phyloP scores from a whole-genome alignment of 2,797 vertebrate species.

The Aphelocoma californica region DNA sequence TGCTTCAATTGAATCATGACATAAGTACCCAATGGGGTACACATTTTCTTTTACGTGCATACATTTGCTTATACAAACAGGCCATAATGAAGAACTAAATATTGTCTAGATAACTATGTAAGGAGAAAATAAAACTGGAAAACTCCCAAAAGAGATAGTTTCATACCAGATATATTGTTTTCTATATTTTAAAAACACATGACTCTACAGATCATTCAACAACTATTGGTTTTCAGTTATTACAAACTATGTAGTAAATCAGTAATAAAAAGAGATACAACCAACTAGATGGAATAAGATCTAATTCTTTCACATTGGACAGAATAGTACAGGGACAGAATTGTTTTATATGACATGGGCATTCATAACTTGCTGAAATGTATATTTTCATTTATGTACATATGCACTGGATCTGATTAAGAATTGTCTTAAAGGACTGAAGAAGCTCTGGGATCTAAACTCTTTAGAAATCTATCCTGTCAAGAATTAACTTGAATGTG shows the following conservation, averaged over 20 bases:
- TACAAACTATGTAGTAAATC: background rate
- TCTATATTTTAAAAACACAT: background rate
- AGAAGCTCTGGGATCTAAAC: background rate
- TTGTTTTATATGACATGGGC: background rate
- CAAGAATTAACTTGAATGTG: background rate
- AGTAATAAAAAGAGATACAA: background rate
- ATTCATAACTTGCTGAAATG: background rate
- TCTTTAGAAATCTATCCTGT: background rate
- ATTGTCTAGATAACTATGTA: background rate
- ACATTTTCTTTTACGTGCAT: background rate
- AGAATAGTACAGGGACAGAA: background rate
- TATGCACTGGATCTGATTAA: background rate
- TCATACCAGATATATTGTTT: background rate
- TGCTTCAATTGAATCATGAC: background rate
- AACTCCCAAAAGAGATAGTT: background rate
- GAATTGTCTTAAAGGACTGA: background rate
- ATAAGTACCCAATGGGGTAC: background rate
- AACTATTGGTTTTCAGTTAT: background rate
- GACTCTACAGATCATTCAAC: background rate
- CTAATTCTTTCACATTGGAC: background rate
- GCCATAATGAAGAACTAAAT: background rate
- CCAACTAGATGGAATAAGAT: background rate
- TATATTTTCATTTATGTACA: background rate
- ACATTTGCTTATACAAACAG: background rate
- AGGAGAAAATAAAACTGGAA: background rate